phyloP scores from a whole-genome alignment of 1,140 invertebrate species.

The Amphibalanus amphitrite region DNA sequence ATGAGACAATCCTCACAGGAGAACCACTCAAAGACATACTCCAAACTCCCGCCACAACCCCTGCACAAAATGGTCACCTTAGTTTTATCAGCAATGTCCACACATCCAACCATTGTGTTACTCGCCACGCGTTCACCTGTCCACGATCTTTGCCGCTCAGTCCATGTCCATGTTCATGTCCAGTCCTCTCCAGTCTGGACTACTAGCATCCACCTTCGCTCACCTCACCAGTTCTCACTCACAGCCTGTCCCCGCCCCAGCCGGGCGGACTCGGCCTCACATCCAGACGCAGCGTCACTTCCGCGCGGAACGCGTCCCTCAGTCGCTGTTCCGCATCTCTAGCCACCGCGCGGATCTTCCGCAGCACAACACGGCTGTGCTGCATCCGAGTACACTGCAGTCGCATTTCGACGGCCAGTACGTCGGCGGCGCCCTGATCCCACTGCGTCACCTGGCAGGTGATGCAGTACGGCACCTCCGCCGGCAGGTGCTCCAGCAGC shows the following conservation, averaged over 20 bases:
- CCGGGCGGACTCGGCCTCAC: constrained; percentile 17
- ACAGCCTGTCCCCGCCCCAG: constrained; percentile 21
- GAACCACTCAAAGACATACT: too few relatives aligned
- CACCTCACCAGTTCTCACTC: too few relatives aligned
- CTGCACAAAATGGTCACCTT: too few relatives aligned
- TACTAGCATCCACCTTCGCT: too few relatives aligned
- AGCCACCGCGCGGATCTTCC: constrained; percentile 49
- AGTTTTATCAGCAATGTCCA: too few relatives aligned
- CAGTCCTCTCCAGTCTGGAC: too few relatives aligned
- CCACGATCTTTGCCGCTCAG: too few relatives aligned
- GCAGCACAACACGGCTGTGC: constrained; percentile 39
- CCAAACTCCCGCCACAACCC: too few relatives aligned
- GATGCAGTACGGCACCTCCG: background rate
- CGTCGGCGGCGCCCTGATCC: background rate
- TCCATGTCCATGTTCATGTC: too few relatives aligned
- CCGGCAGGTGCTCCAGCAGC: background rate
- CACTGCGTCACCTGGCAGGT: constrained; percentile 16
- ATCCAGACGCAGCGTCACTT: constrained; percentile 25
- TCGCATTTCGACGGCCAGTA: constrained; percentile 32
- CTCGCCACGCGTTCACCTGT: too few relatives aligned
- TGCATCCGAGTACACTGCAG: constrained; percentile 26
- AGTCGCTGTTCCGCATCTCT: constrained; percentile 38
- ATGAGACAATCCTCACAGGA: too few relatives aligned
- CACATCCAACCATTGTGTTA: too few relatives aligned
- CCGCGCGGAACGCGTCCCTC: constrained; percentile 34